Evolutionary conservation across 2,113 vertebrate species (phyloP), one percentile per base, ranked within the genome.

Genomic region (Chiloscyllium plagiosum): DNA sequence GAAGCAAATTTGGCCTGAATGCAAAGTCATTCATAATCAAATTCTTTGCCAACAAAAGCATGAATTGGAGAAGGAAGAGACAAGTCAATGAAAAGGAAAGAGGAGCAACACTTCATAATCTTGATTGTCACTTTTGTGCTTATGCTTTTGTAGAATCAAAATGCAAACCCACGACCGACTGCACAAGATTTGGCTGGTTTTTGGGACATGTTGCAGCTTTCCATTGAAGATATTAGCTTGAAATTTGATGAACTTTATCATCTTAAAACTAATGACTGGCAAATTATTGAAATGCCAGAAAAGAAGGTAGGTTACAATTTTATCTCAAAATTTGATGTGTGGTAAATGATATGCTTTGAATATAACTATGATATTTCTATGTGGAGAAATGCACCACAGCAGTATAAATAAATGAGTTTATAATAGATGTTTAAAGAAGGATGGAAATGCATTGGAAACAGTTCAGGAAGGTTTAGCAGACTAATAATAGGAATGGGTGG

Each of bases 211-310:
- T 98, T 99, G 95, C 99, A 99, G 98, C 98, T 99, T 97, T 99
- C 99, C 96, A 99, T 99, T n/a, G 99, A 99, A 97, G 99, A 99
- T 97, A 99, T 99, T 98, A 99, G 99, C 97, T 99, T 99, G 98
- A 99, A 99, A 97, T 99, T 99, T 86, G 99, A 99, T 5, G 99
- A 99, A 97, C 98, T 99, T 96, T 99, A 99, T 97, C 99, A 99
- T 96, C 98, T 99, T 97, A 99, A 99, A 97, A 98, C 99, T 92
- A 99, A 98, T 96, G 98, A 98, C 98, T 99, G 99, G 99, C 98
- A 98, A 96, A 96, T 98, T 96, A 96, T 98, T 96, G 98, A 99
- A 96, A 98, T 98, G 96, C 98, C 98, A 61, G 98, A 99, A 97
- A 99, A 98, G 98, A 98, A 99, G 98, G 99, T 99, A 98, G 97